These are phyloP conservation scores for Rhagoletis zephyria DNA, from an alignment of 1,140 invertebrate species.

Conservation along the genomic window DNA sequence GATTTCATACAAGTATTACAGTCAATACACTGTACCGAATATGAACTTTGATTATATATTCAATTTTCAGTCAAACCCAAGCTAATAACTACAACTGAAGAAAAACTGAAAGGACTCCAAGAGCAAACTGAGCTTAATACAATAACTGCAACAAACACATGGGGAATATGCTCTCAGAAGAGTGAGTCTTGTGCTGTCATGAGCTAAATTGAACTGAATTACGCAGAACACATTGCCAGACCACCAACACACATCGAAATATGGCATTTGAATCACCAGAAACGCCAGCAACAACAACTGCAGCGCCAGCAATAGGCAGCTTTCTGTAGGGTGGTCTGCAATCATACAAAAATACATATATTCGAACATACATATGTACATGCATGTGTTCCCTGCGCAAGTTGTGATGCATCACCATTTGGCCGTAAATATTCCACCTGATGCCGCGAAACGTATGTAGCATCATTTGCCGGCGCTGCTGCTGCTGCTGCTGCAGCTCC, in stretches of 20 bases:
- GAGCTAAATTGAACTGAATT: no score
- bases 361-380: background rate
- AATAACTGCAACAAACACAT: no score
- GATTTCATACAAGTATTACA: no score
- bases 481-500: no score
- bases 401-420: background rate
- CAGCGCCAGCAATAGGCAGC: background rate
- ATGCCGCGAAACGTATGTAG: background rate
- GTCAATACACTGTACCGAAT: no score
- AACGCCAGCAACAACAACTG: background rate
- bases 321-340: slow-evolving; percentile 30
- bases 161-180: no score
- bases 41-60: no score
- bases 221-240: background rate
- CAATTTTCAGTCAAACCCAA: no score
- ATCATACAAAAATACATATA: background rate
- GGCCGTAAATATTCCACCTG: background rate
- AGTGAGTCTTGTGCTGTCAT: no score
- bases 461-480: background rate
- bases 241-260: slow-evolving; percentile 9
- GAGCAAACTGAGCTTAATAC: no score
- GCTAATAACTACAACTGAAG: no score
- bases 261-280: background rate
- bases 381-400: background rate
- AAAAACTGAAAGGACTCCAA: no score